Evolutionary conservation across 2,797 vertebrate genomes (phyloP).

Genomic region (Artibeus lituratus): DNA sequence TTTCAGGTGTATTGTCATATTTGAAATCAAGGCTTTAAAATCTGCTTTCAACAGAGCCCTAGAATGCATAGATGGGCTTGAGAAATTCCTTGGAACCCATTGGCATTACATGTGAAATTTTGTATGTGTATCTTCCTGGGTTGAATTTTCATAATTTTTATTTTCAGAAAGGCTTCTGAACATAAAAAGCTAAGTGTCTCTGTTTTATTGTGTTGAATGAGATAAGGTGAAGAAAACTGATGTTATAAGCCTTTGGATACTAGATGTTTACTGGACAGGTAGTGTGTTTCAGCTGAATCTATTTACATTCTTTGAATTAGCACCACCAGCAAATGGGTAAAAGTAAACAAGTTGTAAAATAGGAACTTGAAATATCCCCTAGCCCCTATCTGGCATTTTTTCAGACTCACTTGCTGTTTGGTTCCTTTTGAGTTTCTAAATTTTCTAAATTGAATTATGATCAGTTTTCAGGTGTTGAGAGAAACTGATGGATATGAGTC

Average conservation of each 20-base stretch:
- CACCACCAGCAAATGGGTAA: background rate
- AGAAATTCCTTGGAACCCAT: background rate
- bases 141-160: background rate
- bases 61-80: background rate
- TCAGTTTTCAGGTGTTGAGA: background rate
- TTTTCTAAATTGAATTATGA: slow-evolving; percentile 41
- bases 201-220: background rate
- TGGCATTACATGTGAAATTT: background rate
- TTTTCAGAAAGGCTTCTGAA: slow-evolving; percentile 10
- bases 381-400: background rate
- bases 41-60: background rate
- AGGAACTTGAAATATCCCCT: slow-evolving; percentile 5
- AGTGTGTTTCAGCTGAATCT: background rate
- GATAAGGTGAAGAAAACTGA: background rate
- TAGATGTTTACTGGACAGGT: background rate
- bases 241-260: background rate
- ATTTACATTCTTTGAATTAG: background rate
- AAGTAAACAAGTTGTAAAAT: background rate
- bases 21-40: slow-evolving; percentile 9
- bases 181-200: background rate
- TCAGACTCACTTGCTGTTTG: background rate
- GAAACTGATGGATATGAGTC: slow-evolving; percentile 10
- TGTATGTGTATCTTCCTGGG: background rate
- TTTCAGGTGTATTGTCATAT: background rate
- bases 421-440: slow-evolving; percentile 16